A percentile compares a stretch with the other conserved stretches of the same genome.
These are phyloP conservation scores for Euphonia xanthogaster DNA, from an alignment of 2,797 vertebrate genomes.

Conservation along the genomic window DNA sequence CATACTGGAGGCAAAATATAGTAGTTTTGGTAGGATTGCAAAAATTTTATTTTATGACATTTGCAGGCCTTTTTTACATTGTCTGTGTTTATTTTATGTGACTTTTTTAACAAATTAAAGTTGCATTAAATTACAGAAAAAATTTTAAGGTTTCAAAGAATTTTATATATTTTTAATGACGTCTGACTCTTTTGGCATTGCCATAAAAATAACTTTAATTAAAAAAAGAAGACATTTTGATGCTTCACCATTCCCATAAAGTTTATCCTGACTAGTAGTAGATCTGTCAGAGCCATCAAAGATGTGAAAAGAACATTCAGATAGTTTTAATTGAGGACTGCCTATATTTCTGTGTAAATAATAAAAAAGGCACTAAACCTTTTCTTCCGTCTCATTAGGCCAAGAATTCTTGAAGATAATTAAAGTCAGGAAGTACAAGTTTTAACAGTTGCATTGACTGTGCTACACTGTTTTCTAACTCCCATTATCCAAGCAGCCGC, in stretches of 20 bases:
- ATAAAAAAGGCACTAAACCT: conserved; percentile 8
- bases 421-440: conserved; percentile 47
- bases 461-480: background rate
- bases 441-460: conserved; percentile 37
- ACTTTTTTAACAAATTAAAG: background rate
- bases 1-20: background rate
- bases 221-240: background rate
- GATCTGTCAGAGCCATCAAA: background rate
- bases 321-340: conserved; percentile 17
- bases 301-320: background rate
- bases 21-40: background rate
- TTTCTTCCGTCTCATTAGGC: conserved; percentile 37
- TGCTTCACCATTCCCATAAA: background rate
- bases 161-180: background rate
- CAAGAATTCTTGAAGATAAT: conserved; percentile 37
- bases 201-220: background rate
- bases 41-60: conserved; percentile 21
- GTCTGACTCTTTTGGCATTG: background rate
- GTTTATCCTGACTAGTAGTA: background rate
- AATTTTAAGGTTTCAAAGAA: background rate
- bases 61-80: background rate
- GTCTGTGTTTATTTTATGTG: conserved; percentile 14
- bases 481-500: conserved; percentile 16
- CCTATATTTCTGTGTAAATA: conserved; percentile 28
- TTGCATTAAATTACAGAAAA: background rate